Conservation (phyloP, 1,140 invertebrate genomes). For the Druon quercuslanigerum region DNA sequence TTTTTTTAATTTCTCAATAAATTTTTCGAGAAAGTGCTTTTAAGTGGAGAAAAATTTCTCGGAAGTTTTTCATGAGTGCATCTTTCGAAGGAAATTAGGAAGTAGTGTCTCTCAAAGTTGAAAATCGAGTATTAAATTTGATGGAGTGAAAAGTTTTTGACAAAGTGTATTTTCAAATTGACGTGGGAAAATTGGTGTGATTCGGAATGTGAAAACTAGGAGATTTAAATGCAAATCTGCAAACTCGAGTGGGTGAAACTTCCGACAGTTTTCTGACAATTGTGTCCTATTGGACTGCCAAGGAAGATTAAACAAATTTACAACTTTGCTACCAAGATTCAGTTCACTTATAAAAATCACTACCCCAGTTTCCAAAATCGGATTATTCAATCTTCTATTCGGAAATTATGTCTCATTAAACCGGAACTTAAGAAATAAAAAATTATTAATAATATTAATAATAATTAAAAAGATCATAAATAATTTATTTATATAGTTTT, state of each 20-base stretch:
- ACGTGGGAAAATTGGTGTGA: not conserved
- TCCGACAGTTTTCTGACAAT: not conserved
- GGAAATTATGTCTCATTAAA: not conserved
- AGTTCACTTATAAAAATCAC: not conserved
- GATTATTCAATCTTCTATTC: conserved; percentile 2
- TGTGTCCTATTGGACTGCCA: not conserved
- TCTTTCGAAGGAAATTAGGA: too few relatives aligned
- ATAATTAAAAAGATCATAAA: too few relatives aligned
- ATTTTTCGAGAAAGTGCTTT: too few relatives aligned
- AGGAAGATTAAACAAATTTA: not conserved
- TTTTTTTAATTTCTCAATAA: too few relatives aligned
- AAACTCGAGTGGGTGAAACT: not conserved
- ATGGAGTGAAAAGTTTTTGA: too few relatives aligned
- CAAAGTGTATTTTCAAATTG: not conserved
- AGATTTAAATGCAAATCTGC: not conserved
- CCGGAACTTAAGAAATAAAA: too few relatives aligned
- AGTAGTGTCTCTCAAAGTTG: too few relatives aligned
- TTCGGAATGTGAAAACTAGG: not conserved
- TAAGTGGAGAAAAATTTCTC: too few relatives aligned
- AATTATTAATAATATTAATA: too few relatives aligned
- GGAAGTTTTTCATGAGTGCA: too few relatives aligned
- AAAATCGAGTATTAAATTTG: too few relatives aligned
- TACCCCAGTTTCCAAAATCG: not conserved
- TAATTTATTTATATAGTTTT: too few relatives aligned
- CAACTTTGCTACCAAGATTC: not conserved